phyloP scores from a whole-genome alignment of 2,888 invertebrate species.

The Podotricha telesiphe region DNA sequence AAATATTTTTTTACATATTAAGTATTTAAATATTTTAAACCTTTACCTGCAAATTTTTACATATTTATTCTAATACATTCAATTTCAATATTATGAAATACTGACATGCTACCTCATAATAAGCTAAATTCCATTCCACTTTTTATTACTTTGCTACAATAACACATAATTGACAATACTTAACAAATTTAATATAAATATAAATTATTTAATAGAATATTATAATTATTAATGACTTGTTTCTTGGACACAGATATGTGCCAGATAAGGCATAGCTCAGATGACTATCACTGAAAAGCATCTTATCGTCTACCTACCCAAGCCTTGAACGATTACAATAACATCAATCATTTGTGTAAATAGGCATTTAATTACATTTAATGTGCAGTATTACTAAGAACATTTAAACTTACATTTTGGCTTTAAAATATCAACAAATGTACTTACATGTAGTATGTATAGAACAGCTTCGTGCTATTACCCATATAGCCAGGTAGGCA shows the following conservation, averaged over 20 bases:
- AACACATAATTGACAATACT: neutral
- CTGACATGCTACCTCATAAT: neutral
- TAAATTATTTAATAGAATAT: slow-evolving; percentile 21
- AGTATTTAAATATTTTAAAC: slow-evolving; percentile 6
- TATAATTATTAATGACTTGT: slow-evolving; percentile 41
- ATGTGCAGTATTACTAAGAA: neutral
- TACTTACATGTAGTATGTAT: no score
- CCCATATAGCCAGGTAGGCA: no score
- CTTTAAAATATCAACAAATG: neutral
- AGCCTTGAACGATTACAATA: slow-evolving; percentile 36
- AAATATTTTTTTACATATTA: no score
- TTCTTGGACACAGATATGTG: slow-evolving; percentile 33
- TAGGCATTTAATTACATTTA: slow-evolving; percentile 8
- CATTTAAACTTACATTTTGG: neutral
- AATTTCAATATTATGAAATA: neutral
- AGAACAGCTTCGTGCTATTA: no score
- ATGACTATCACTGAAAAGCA: slow-evolving; percentile 39
- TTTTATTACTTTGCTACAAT: neutral
- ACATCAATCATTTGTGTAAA: slow-evolving; percentile 29
- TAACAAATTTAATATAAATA: slow-evolving; percentile 19
- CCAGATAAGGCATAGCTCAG: slow-evolving; percentile 37
- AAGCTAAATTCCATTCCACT: neutral
- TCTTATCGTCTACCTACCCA: slow-evolving; percentile 42
- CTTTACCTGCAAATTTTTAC: slow-evolving; percentile 11
- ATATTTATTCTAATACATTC: neutral